phyloP scores from a whole-genome alignment of 1,140 invertebrate species.

The Calycopis cecrops region DNA sequence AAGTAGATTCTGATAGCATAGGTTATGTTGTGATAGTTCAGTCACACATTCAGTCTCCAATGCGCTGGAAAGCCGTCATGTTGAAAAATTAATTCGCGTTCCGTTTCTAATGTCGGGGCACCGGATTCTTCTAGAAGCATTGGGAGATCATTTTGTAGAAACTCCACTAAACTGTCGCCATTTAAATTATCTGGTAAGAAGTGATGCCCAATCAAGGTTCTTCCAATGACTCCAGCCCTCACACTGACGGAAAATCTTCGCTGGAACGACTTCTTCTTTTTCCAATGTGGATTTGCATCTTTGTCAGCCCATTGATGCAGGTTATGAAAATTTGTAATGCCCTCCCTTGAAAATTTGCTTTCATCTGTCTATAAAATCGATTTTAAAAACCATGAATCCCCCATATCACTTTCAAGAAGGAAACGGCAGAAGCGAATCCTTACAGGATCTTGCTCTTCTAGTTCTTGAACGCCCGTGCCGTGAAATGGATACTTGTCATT shows the following conservation, averaged over 20 bases:
- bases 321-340: conserved; percentile 9
- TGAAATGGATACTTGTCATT: conserved; percentile 11
- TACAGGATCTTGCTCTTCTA: conserved; percentile 9
- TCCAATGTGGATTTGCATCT: conserved; percentile 8
- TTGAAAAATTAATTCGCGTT: conserved; percentile 1
- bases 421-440: conserved; percentile 10
- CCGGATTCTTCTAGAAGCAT: no score
- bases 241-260: conserved; percentile 14
- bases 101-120: background rate
- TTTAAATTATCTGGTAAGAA: background rate
- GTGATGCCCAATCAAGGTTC: conserved; percentile 15
- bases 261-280: conserved; percentile 8
- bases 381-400: conserved; percentile 5
- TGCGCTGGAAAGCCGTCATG: conserved; percentile 9
- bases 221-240: conserved; percentile 20
- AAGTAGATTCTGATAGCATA: no score
- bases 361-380: conserved; percentile 5
- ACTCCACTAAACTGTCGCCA: no score
- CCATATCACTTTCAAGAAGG: conserved; percentile 11
- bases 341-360: conserved; percentile 5
- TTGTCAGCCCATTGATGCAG: conserved; percentile 13
- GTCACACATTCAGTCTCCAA: conserved; percentile 8
- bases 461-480: conserved; percentile 3
- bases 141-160: no score
- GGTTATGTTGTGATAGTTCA: no score